Evolutionary conservation across 1,140 invertebrate species (phyloP), one percentile per base, ranked within the genome.

Genomic region (Drosophila erecta): DNA sequence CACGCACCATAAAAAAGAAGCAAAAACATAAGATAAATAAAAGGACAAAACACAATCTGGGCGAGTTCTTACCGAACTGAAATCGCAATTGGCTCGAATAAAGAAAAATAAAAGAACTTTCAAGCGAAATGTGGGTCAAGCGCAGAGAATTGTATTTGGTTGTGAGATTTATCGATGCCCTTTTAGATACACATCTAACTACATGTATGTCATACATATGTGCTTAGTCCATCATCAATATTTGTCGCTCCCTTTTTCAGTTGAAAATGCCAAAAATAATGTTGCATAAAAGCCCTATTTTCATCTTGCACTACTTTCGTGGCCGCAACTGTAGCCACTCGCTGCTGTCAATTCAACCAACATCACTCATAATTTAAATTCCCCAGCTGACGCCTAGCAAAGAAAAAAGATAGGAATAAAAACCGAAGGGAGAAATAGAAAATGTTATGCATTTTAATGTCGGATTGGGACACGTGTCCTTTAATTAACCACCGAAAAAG

Each of bases 391-490:
- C 15, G 33, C 4, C 2, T n/a, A 10, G 10, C 24, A 24, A 17
- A 41, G 17, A 40, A 50, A 50, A 43, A 64, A 37, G 4, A 14
- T 12, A 14, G 35, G 11, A 11, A 37, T 37, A 14, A 27, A 35
- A 38, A 37, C 14, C 14, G 2, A 14, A 53, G 15, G 14, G 3
- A 37, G 22, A 24, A 22, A 46, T 69, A 56, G 66, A 56, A 70
- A 69, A 67, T 69, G 64, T 70, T 49, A 70, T 69, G 66, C 66
- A 70, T 70, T 70, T 69, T 40, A 69, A 70, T 70, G 50, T 35
- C 37, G 37, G n/a, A 35, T 27, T 20, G 20, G 51, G 50, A 56
- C 41, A 69, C 50, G 65, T 70, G 64, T 70, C 50, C 43, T 40
- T 56, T 70, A 69, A 70, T 70, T 69, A 70, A 70, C 41, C 51